Evolutionary conservation across 2,888 invertebrate species (phyloP).

Genomic region (Erannis defoliaria): DNA sequence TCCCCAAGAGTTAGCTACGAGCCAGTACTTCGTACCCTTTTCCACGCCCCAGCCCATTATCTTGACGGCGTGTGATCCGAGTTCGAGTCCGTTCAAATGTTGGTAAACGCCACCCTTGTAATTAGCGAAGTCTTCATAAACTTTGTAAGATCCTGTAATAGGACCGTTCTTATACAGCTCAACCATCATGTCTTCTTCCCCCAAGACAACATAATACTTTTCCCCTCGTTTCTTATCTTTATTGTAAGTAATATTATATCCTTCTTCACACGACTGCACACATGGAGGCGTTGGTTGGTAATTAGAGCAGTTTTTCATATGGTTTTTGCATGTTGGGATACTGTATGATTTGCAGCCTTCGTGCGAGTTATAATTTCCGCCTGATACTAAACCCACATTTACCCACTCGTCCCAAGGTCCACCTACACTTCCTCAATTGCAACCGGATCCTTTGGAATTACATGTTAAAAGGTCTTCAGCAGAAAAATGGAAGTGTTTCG

Average conservation of each 20-base stretch:
- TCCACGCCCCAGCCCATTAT: conserved; percentile 93
- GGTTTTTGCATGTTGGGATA: conserved; percentile 88
- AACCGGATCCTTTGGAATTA: not conserved
- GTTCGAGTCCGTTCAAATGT: conserved; percentile 4
- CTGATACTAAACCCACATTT: conserved; percentile 88
- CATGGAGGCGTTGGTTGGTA: conserved; percentile 21
- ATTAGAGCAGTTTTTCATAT: conserved; percentile 4
- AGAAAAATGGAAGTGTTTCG: conserved; percentile 84
- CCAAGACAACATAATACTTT: not conserved
- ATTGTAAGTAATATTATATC: conserved; percentile 87
- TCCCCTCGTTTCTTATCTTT: conserved; percentile 61
- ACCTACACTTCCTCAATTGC: conserved; percentile 4
- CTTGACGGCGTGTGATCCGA: conserved; percentile 29
- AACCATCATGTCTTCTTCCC: conserved; percentile 80
- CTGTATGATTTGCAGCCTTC: conserved; percentile 85
- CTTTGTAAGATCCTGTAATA: conserved; percentile 61
- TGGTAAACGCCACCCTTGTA: conserved; percentile 36
- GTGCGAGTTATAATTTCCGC: conserved; percentile 88
- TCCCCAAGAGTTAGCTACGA: conserved; percentile 95
- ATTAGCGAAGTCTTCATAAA: conserved; percentile 24
- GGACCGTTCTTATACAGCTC: conserved; percentile 91
- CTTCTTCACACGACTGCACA: conserved; percentile 13
- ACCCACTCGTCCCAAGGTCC: conserved; percentile 10
- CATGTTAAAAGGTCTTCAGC: conserved; percentile 76
- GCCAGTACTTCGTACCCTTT: conserved; percentile 90